phyloP scores from a whole-genome alignment of 2,888 invertebrate genomes.

The Melinaea menophilus region DNA sequence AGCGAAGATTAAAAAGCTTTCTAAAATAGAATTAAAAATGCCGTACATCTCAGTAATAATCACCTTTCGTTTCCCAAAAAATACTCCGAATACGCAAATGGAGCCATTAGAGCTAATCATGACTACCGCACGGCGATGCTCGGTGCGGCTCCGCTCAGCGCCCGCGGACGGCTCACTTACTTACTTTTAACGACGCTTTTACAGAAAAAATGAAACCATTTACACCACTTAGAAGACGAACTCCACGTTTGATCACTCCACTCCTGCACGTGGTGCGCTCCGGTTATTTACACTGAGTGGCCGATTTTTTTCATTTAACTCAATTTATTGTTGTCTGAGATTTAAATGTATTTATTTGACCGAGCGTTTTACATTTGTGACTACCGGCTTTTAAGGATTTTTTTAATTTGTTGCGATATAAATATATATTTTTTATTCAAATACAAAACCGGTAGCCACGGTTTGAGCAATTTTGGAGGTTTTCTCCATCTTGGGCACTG shows the following conservation, averaged over 20 bases:
- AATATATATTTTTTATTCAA: too few relatives aligned
- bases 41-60: not conserved
- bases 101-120: constrained; percentile 66
- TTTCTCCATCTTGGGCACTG: too few relatives aligned
- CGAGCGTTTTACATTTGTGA: not conserved
- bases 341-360: not conserved
- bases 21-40: constrained; percentile 5
- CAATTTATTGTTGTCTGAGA: constrained; percentile 1
- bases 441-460: too few relatives aligned
- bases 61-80: constrained; percentile 33
- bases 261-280: not conserved
- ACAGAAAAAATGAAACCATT: constrained; percentile 65
- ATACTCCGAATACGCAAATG: constrained; percentile 51
- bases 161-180: constrained; percentile 52
- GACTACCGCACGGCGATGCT: constrained; percentile 50
- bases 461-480: too few relatives aligned
- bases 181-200: constrained; percentile 49
- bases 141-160: constrained; percentile 39
- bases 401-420: too few relatives aligned
- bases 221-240: constrained; percentile 55
- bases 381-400: too few relatives aligned
- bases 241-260: constrained; percentile 26
- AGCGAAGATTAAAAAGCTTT: too few relatives aligned
- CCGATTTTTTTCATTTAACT: constrained; percentile 3
- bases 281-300: constrained; percentile 4